A percentile compares a stretch with the other conserved stretches of the same genome.
Conservation (phyloP, 1,140 invertebrate species). For the Heliconius hewitsoni region DNA sequence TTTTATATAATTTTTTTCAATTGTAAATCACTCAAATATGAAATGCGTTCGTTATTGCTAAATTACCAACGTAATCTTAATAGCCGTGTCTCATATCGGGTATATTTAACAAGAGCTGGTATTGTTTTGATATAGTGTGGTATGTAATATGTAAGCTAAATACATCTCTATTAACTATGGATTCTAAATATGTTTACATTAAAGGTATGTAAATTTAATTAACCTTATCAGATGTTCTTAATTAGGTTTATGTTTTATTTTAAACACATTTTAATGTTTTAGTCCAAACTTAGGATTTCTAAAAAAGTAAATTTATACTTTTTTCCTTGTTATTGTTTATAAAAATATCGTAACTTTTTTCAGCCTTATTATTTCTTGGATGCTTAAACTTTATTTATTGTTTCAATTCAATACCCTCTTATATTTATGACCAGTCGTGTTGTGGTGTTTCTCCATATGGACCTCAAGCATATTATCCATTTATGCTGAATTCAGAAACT, state of each 20-base stretch:
- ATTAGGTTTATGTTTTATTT: background rate
- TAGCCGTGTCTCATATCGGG: constrained; percentile 23
- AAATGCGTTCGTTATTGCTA: constrained; percentile 31
- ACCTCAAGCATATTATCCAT: constrained; percentile 4
- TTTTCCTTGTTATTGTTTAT: background rate
- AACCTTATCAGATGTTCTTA: background rate
- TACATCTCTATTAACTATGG: constrained; percentile 14
- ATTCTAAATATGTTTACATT: background rate
- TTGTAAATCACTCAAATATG: constrained; percentile 29
- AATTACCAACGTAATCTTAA: constrained; percentile 31
- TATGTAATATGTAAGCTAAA: constrained; percentile 4
- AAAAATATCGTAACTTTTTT: constrained; percentile 1
- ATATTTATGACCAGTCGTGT: background rate
- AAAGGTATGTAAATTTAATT: constrained; percentile 4
- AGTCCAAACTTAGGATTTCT: too few relatives aligned
- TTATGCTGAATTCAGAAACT: constrained; percentile 23
- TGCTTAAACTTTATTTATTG: constrained; percentile 1
- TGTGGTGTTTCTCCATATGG: constrained; percentile 1
- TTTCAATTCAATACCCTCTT: background rate
- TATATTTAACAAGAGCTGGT: constrained; percentile 25
- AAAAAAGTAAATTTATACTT: background rate
- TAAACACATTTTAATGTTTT: too few relatives aligned
- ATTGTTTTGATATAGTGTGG: background rate
- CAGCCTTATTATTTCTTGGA: constrained; percentile 17
- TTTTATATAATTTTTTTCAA: background rate